A percentile compares a stretch with the other conserved stretches of the same genome.
These are phyloP conservation scores for Anoplopoma fimbria DNA, from an alignment of 2,113 vertebrate species.

Conservation along the genomic window DNA sequence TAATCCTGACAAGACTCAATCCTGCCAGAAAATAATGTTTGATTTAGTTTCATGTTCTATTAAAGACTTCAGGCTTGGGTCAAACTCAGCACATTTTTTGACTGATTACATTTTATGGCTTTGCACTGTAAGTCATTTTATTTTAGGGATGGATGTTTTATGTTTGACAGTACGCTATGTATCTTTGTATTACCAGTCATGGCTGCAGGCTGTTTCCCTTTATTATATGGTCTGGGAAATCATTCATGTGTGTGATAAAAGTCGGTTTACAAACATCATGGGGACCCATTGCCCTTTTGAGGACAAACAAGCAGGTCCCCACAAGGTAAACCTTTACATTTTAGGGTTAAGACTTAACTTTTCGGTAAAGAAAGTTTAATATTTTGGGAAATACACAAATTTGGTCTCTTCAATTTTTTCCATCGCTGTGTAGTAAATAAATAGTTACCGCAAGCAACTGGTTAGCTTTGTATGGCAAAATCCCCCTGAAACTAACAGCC, in stretches of 20 bases:
- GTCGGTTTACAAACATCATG: neutral
- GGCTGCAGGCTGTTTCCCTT: neutral
- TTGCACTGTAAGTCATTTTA: constrained; percentile 8
- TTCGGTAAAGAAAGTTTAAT: neutral
- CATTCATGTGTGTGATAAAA: neutral
- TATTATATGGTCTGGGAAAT: neutral
- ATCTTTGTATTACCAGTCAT: neutral
- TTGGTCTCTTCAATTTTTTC: neutral
- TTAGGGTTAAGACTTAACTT: neutral
- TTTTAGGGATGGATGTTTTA: constrained; percentile 11
- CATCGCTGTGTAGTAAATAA: neutral
- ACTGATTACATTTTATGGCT: constrained; percentile 37
- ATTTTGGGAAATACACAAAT: neutral
- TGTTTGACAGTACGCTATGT: constrained; percentile 4
- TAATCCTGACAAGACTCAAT: constrained; percentile 18
- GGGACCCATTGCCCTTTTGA: neutral
- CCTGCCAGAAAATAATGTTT: neutral
- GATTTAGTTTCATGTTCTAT: constrained; percentile 21
- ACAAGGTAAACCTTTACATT: neutral
- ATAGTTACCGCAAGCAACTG: neutral
- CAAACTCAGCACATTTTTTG: constrained; percentile 28
- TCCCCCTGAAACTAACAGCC: neutral
- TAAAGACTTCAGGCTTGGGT: constrained; percentile 22
- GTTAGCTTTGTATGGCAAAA: neutral
- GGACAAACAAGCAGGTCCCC: neutral